Evolutionary conservation across 1,140 invertebrate genomes (phyloP).

Genomic region (Saccostrea echinata): DNA sequence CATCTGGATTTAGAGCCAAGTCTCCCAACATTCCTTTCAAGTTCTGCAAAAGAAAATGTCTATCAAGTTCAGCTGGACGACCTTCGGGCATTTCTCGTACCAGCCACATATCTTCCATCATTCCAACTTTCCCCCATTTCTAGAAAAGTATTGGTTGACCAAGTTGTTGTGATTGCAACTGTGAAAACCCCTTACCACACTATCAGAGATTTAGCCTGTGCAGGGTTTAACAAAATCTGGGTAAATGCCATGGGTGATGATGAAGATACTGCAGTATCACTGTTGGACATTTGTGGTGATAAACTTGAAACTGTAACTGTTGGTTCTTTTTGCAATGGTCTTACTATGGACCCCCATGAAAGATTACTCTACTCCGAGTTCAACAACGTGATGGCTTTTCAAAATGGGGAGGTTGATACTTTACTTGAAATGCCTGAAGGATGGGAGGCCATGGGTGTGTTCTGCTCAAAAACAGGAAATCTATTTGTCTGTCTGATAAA

Average conservation of each 20-base stretch:
- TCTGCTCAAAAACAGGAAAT: neutral
- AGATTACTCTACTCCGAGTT: slow-evolving; percentile 3
- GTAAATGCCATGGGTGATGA: neutral
- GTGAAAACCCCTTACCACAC: slow-evolving; percentile 1
- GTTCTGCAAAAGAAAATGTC: neutral
- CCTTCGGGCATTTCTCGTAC: neutral
- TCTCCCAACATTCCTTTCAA: neutral
- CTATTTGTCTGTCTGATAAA: neutral
- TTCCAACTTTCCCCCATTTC: neutral
- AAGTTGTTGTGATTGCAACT: neutral
- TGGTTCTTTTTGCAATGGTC: slow-evolving; percentile 4
- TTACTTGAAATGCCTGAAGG: neutral
- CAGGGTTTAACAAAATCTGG: neutral
- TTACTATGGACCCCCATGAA: neutral
- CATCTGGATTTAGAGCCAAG: neutral
- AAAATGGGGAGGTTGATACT: neutral
- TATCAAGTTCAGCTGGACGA: neutral
- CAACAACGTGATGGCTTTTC: neutral
- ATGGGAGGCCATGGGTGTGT: neutral
- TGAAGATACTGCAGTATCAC: neutral
- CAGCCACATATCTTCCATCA: neutral
- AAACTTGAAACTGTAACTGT: neutral
- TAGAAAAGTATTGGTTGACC: neutral
- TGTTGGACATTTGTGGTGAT: neutral
- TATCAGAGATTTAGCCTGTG: neutral